Base-by-base conservation (phyloP, 2,888 invertebrate genomes). In the Alcis repandata region DNA sequence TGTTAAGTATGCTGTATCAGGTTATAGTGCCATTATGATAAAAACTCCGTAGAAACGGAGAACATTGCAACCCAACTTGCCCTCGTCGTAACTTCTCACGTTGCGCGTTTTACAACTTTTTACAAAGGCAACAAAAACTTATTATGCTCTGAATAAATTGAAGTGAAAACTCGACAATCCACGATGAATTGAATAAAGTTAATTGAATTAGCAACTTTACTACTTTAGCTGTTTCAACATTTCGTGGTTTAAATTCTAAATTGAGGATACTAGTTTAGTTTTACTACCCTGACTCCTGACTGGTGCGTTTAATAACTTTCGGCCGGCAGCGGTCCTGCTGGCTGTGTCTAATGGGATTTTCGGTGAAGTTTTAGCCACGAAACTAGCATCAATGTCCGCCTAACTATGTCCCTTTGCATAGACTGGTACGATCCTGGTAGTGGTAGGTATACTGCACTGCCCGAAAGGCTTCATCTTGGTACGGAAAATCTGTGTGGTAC, bases 171-270 rank as follows among this genome's bases (percentile, higher is more conserved):
- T 48, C 41, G 19, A 59, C 49, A 49, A 49, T 41, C 32, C 49
- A 40, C 38, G 43, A 36, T 56, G 36, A 45, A 60, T 32, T 56
- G 49, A 41, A 49, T 43, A 32, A 51, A 57, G 38, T 54, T 62
- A 56, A 63, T 66, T 48, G 51, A 58, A 45, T 46, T 51, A 38
- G 49, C 38, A 48, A 56, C 56, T 63, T 63, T 60, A 67, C 45
- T 41, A 62, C 58, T 41, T 52, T 22, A 32, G 27, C 27, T 27
- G 27, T 27, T 48, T 43, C 11, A 41, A 38, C 46, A 38, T 65
- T 69, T 63, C 51, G 73, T 64, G 70, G 74, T 20, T 70, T 71
- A 67, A 64, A 69, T 70, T 74, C 67, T 71, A 74, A 71, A 64
- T 22, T 43, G 53, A 36, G 63, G 52, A 57, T 67, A 67, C 53